Evolutionary conservation across 2,888 invertebrate genomes (phyloP).

Genomic region (Rambutsinella grinnellia): DNA sequence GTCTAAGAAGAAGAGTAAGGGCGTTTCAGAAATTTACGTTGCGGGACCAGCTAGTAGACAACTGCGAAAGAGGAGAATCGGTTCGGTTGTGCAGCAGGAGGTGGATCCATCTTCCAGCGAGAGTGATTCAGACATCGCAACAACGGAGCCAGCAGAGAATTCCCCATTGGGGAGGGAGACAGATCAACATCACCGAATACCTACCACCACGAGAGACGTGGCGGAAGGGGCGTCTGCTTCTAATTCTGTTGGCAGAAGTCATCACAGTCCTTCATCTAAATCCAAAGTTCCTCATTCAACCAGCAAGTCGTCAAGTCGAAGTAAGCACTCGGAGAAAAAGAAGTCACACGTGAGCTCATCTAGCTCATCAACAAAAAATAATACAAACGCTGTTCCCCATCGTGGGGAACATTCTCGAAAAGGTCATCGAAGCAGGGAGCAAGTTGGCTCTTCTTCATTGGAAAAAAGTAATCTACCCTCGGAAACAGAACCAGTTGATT

Average conservation of each 20-base stretch:
- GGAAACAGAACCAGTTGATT: constrained; percentile 37
- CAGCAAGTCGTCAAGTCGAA: constrained; percentile 14
- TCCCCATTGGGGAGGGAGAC: constrained; percentile 55
- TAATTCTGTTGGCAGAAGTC: constrained; percentile 27
- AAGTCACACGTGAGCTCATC: constrained; percentile 2
- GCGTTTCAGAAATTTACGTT: not conserved
- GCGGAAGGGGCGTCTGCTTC: constrained; percentile 47
- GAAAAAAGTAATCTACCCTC: constrained; percentile 3
- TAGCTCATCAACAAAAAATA: constrained; percentile 1
- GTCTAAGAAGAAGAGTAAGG: constrained; percentile 7
- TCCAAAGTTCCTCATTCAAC: constrained; percentile 37
- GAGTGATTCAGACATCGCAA: constrained; percentile 60
- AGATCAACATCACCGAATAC: constrained; percentile 41
- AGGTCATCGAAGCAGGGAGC: constrained; percentile 7
- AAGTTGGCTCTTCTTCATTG: not conserved
- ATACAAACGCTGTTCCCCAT: not conserved
- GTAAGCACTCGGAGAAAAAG: constrained; percentile 31
- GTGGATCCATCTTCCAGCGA: constrained; percentile 53
- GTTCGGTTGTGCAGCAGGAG: constrained; percentile 30
- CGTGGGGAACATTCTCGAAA: constrained; percentile 27
- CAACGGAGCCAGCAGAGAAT: constrained; percentile 61
- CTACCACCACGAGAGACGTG: constrained; percentile 32
- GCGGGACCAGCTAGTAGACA: constrained; percentile 37
- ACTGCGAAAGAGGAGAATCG: constrained; percentile 34
- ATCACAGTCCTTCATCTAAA: constrained; percentile 29